These are phyloP conservation scores for Gymnobelideus leadbeateri DNA, from an alignment of 2,113 vertebrate genomes.

Conservation along the genomic window DNA sequence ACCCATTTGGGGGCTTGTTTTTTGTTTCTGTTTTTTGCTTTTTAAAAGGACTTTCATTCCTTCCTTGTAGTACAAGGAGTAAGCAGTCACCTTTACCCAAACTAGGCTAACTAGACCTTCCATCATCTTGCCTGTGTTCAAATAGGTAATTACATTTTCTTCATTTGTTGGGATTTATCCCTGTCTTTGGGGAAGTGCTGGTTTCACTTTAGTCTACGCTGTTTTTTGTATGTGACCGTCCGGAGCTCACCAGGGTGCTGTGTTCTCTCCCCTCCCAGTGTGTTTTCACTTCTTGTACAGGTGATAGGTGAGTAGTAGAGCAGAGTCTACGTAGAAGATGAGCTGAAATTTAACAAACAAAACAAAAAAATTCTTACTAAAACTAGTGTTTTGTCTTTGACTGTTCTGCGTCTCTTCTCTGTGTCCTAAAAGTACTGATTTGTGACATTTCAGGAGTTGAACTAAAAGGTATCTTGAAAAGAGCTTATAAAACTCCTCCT, in stretches of 20 bases:
- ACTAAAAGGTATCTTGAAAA: slow-evolving; percentile 47
- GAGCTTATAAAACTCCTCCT: slow-evolving; percentile 32
- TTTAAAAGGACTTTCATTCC: slow-evolving; percentile 80
- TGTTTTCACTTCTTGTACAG: slow-evolving; percentile 82
- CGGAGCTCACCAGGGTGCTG: slow-evolving; percentile 83
- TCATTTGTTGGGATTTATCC: slow-evolving; percentile 82
- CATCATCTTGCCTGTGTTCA: slow-evolving; percentile 82
- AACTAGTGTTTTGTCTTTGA: slow-evolving; percentile 83
- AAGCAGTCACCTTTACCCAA: slow-evolving; percentile 84
- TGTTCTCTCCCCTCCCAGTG: slow-evolving; percentile 71
- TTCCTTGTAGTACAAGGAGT: slow-evolving; percentile 88
- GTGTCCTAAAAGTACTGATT: slow-evolving; percentile 74
- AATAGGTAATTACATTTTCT: slow-evolving; percentile 84
- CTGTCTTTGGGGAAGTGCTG: slow-evolving; percentile 80
- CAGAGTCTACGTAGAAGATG: slow-evolving; percentile 85
- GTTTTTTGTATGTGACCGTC: slow-evolving; percentile 82
- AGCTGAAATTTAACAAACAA: slow-evolving; percentile 80
- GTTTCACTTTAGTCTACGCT: slow-evolving; percentile 77
- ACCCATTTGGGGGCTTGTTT: slow-evolving; percentile 85
- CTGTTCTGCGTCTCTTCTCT: slow-evolving; percentile 83
- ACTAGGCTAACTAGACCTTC: slow-evolving; percentile 79
- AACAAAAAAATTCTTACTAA: slow-evolving; percentile 77
- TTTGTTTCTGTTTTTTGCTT: slow-evolving; percentile 76
- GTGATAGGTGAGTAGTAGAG: slow-evolving; percentile 83
- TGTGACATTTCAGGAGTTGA: slow-evolving; percentile 48